Evolutionary conservation across 2,113 vertebrate species (phyloP).

Genomic region (Corythaeola cristata): DNA sequence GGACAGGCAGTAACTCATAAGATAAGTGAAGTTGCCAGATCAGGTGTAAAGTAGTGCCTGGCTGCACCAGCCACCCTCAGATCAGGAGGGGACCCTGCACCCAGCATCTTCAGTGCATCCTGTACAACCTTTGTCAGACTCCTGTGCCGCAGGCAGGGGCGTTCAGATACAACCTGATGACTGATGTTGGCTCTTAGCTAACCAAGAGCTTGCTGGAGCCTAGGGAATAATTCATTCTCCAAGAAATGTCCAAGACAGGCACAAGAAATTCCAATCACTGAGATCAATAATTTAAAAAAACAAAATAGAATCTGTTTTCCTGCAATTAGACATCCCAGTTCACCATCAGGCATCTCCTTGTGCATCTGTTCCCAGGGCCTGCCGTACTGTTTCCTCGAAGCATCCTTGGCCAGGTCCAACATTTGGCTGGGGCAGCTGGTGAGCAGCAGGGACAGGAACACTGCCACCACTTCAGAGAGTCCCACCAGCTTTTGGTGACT

Average conservation of each 20-base stretch:
- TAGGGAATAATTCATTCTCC: not conserved
- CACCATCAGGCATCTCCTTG: not conserved
- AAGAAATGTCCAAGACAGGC: not conserved
- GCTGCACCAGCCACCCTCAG: not conserved
- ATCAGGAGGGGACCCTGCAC: not conserved
- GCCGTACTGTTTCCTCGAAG: not conserved
- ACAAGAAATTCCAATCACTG: not conserved
- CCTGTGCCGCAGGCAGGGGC: not conserved
- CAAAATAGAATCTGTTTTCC: not conserved
- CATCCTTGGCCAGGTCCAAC: not conserved
- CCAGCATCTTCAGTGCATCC: not conserved
- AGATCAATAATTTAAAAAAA: not conserved
- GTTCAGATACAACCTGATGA: not conserved
- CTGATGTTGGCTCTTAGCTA: not conserved
- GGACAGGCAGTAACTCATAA: not conserved
- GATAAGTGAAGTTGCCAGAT: not conserved
- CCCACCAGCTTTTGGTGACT: not conserved
- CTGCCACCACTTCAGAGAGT: not conserved
- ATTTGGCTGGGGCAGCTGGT: not conserved
- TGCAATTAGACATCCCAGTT: not conserved
- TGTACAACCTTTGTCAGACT: not conserved
- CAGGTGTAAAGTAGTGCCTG: not conserved
- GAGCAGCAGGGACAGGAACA: not conserved
- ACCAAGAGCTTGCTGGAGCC: not conserved
- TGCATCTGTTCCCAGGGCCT: not conserved